Percentiles rank a stretch among this genome's conserved stretches.
These are phyloP conservation scores for Tortricodes alternella DNA, from an alignment of 2,888 invertebrate genomes.

Conservation along the genomic window DNA sequence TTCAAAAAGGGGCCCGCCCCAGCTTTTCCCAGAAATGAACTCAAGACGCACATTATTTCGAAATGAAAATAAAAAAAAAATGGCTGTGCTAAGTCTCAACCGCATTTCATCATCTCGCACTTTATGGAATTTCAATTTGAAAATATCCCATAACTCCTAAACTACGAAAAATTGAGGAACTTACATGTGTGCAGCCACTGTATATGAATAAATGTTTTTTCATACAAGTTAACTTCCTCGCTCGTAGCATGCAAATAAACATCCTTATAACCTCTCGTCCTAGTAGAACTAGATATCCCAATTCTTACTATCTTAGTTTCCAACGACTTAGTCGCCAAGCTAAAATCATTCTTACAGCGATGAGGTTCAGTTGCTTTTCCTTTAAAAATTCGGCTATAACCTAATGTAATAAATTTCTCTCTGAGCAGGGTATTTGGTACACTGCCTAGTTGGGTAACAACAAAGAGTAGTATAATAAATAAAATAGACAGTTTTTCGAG, in stretches of 20 bases:
- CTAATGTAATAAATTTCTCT: slow-evolving; percentile 56
- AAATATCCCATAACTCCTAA: too few relatives aligned
- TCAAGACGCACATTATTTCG: too few relatives aligned
- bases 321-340: background rate
- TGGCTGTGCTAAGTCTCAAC: too few relatives aligned
- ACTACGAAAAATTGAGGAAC: too few relatives aligned
- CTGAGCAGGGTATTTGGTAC: slow-evolving; percentile 49
- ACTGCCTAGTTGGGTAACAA: slow-evolving; percentile 22
- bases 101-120: too few relatives aligned
- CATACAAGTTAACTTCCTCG: background rate
- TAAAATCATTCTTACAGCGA: background rate
- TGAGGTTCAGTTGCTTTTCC: background rate
- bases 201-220: too few relatives aligned
- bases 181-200: too few relatives aligned
- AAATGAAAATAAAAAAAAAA: too few relatives aligned
- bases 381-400: background rate
- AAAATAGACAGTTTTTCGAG: background rate
- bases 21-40: too few relatives aligned
- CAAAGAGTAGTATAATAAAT: slow-evolving; percentile 20
- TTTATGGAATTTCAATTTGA: too few relatives aligned
- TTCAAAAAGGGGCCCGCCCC: too few relatives aligned
- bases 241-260: slow-evolving; percentile 18
- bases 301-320: slow-evolving; percentile 16
- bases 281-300: slow-evolving; percentile 9
- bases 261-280: slow-evolving; percentile 21